phyloP scores from a whole-genome alignment of 2,888 invertebrate species.

The Zygogramma bicolorata region DNA sequence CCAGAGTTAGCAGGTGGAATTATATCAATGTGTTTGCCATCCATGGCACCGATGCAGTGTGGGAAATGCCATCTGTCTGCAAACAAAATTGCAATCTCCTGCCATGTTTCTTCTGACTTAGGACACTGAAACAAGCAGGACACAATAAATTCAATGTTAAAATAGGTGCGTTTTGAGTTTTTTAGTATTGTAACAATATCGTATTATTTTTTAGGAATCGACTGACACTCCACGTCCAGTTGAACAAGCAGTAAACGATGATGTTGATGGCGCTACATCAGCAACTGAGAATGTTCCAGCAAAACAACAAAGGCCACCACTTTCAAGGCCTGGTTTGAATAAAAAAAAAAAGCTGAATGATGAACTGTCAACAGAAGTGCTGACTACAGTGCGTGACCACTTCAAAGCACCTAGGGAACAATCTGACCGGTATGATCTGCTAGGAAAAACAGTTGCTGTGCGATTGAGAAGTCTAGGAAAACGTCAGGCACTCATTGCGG shows the following conservation, averaged over 20 bases:
- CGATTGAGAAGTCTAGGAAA: slow-evolving; percentile 15
- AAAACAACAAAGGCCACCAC: slow-evolving; percentile 4
- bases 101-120: slow-evolving; percentile 11
- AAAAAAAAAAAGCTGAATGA: slow-evolving; percentile 16
- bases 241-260: slow-evolving; percentile 8
- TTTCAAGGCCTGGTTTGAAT: slow-evolving; percentile 3
- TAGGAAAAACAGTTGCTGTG: slow-evolving; percentile 15
- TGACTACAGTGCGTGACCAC: slow-evolving; percentile 18
- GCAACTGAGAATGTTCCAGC: neutral
- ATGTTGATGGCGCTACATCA: neutral
- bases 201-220: slow-evolving; percentile 10
- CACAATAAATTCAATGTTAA: neutral
- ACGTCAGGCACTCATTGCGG: slow-evolving; percentile 21
- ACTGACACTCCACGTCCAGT: slow-evolving; percentile 5
- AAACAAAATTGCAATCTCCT: slow-evolving; percentile 15
- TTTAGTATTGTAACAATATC: neutral
- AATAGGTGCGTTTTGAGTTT: neutral
- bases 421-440: slow-evolving; percentile 3
- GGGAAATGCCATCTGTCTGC: slow-evolving; percentile 19
- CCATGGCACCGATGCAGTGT: slow-evolving; percentile 17
- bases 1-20: slow-evolving; percentile 41
- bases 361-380: slow-evolving; percentile 19
- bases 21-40: slow-evolving; percentile 43
- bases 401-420: slow-evolving; percentile 13
- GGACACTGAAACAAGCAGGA: slow-evolving; percentile 14